Conservation (phyloP, 1,140 invertebrate species). For the Tetramorium parvispinum region DNA sequence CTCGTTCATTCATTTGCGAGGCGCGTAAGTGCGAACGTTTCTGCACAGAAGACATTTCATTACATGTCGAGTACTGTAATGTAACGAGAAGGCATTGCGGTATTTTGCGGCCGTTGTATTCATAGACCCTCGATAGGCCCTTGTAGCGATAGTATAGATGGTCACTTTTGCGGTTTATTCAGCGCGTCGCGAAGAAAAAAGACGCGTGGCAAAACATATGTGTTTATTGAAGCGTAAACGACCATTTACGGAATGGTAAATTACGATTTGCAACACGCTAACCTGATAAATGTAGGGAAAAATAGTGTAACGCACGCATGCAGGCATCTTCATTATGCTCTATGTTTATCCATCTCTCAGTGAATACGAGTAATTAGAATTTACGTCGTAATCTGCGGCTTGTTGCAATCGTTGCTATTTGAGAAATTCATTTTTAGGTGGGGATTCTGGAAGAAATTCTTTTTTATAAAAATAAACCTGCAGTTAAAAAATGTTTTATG, state of each 20-base stretch:
- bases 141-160: neutral
- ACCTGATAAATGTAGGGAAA: conserved; percentile 48
- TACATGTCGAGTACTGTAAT: neutral
- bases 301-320: conserved; percentile 36
- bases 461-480: neutral
- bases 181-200: neutral
- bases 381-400: conserved; percentile 1
- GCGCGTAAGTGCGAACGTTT: neutral
- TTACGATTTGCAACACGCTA: conserved; percentile 50
- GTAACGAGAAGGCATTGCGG: neutral
- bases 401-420: neutral
- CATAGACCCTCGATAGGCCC: neutral
- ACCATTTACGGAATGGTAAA: conserved; percentile 47
- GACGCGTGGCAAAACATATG: conserved; percentile 23
- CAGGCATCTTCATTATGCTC: neutral
- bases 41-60: neutral
- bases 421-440: neutral
- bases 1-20: conserved; percentile 39
- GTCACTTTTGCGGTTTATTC: conserved; percentile 35
- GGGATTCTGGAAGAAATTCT: too few species aligned
- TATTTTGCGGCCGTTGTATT: neutral
- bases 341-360: conserved; percentile 10
- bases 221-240: conserved; percentile 50
- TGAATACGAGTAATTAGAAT: conserved; percentile 45
- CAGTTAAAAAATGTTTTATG: neutral